Base-by-base conservation (phyloP, 2,113 vertebrate genomes). In the Ginglymostoma cirratum region DNA sequence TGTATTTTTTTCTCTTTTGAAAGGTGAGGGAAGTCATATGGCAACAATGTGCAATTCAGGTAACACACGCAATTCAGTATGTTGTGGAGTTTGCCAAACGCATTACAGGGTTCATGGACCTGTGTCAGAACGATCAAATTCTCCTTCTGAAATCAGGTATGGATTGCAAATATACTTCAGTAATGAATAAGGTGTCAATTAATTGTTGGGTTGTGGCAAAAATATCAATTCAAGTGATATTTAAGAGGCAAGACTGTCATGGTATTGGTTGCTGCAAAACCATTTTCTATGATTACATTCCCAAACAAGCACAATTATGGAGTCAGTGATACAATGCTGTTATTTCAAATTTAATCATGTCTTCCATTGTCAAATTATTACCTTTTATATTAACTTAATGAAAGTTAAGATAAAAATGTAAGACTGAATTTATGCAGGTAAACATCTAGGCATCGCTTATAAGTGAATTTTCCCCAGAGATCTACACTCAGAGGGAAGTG, bases 81-180 rank as follows among this genome's bases (percentile, higher is more conserved):
- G 99, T 99, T 96, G 99, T 99, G 93, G 99, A 99, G 97, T 99
- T 99, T 95, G 99, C 99, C 80, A 99, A 99, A 98, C 98, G 99
- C 96, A 99, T 99, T 97, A 99, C 98, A 90, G 99, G 99, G 96
- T 99, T 99, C 98, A 99, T 99, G 99, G 99, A 99, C 96, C 98
- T 99, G 96, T 99, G 99, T 98, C 99, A 99, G 97, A 99, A 99
- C 38, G 99, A 99, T 97, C 99, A 99, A 97, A 99, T 99, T 97
- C 98, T 99, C 23, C 98, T 99, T 96, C 98, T 99, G 96, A 99
- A 99, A 97, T 99, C 99, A 98, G 99, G 99, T 99, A 96, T 97
- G 98, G 96, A 67, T 42, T 5, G 23, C 2, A 94, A 15, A 21
- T 8, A 86, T 61, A 0, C 24, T 96, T 96, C 96, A 96, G 93